phyloP scores from a whole-genome alignment of 2,888 invertebrate genomes.

The Ormyrus rosae region DNA sequence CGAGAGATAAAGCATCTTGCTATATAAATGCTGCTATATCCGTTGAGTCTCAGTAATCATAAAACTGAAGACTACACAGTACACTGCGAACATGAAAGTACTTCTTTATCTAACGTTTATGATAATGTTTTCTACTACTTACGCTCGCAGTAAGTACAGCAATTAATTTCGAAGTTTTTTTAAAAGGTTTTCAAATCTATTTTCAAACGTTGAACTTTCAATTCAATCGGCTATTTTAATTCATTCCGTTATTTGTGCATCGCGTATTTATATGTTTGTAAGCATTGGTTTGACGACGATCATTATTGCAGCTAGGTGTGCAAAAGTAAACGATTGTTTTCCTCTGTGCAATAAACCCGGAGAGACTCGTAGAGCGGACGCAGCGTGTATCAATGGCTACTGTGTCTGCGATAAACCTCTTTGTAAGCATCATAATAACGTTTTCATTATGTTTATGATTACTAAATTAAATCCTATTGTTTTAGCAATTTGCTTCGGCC shows the following conservation, averaged over 20 bases:
- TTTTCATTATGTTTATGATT: too few species aligned
- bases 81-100: constrained; percentile 9
- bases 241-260: too few species aligned
- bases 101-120: constrained; percentile 4
- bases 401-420: constrained; percentile 19
- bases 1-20: not conserved
- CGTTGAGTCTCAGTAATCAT: constrained; percentile 12
- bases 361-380: not conserved
- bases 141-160: constrained; percentile 10
- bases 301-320: constrained; percentile 6
- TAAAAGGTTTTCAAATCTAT: too few species aligned
- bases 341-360: constrained; percentile 4
- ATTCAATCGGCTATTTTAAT: not conserved
- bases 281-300: not conserved
- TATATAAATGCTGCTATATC: constrained; percentile 8
- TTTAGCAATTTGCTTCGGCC: constrained; percentile 31
- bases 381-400: constrained; percentile 22
- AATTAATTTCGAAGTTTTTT: too few species aligned
- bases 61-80: not conserved
- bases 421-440: not conserved
- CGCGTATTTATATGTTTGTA: not conserved
- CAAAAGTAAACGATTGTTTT: constrained; percentile 17
- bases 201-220: not conserved
- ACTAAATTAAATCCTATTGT: not conserved
- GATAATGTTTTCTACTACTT: not conserved